phyloP scores from a whole-genome alignment of 2,113 vertebrate species.

The Litocranius walleri region DNA sequence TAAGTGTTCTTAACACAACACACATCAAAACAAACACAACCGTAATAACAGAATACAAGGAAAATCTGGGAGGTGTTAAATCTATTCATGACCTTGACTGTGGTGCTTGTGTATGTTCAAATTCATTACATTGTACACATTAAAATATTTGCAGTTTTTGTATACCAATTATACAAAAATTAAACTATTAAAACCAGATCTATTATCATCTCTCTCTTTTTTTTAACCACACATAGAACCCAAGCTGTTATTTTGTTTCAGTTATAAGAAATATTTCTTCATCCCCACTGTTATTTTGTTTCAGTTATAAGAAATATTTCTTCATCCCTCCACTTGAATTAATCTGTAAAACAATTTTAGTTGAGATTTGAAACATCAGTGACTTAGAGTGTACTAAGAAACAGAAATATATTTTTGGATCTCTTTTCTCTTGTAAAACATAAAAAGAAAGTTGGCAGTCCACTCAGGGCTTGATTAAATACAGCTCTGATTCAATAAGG shows the following conservation, averaged over 20 bases:
- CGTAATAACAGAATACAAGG: neutral
- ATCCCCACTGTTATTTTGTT: neutral
- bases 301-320: neutral
- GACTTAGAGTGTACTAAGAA: neutral
- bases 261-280: too few relatives aligned
- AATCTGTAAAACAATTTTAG: neutral
- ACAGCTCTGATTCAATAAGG: neutral
- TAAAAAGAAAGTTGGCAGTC: neutral
- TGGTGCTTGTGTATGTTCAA: neutral
- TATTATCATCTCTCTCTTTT: neutral
- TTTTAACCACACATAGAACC: neutral
- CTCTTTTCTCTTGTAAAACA: neutral
- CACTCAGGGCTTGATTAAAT: slow-evolving; percentile 12
- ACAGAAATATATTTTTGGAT: neutral
- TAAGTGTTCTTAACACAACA: neutral
- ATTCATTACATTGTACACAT: neutral
- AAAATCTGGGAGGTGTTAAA: neutral
- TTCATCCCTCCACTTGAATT: neutral
- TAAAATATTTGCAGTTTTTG: neutral
- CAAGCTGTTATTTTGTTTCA: too few relatives aligned
- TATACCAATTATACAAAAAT: neutral
- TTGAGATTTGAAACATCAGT: neutral
- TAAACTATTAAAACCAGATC: neutral
- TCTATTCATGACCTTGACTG: neutral
- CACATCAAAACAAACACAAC: neutral